Evolutionary conservation across 2,113 vertebrate genomes (phyloP).

Genomic region (Pithys albifrons): DNA sequence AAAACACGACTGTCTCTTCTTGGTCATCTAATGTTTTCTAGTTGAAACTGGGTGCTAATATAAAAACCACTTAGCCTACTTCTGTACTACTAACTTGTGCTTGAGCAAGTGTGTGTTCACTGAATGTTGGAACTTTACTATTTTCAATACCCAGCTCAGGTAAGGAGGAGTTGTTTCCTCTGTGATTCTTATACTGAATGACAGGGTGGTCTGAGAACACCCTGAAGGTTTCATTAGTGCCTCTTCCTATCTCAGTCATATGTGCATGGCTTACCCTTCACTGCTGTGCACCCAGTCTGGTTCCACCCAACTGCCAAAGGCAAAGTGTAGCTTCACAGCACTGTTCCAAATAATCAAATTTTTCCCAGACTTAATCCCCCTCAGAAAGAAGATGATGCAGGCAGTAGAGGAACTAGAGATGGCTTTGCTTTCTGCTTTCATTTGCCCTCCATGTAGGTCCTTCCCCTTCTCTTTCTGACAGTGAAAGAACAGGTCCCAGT

Average conservation of each 20-base stretch:
- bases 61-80: not conserved
- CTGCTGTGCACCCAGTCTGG: not conserved
- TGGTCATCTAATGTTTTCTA: not conserved
- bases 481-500: not conserved
- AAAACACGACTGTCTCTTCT: not conserved
- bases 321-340: not conserved
- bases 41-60: not conserved
- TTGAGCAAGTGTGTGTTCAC: not conserved
- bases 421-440: not conserved
- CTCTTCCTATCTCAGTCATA: slow-evolving; percentile 7
- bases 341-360: not conserved
- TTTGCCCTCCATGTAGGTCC: not conserved
- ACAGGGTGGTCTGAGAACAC: slow-evolving; percentile 50
- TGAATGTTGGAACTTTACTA: not conserved
- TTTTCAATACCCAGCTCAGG: not conserved
- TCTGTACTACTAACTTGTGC: not conserved
- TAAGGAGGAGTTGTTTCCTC: not conserved
- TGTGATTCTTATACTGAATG: slow-evolving; percentile 28
- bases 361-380: not conserved
- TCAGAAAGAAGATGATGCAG: not conserved
- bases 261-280: not conserved
- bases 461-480: not conserved
- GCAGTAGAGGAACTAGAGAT: not conserved
- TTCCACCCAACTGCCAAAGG: not conserved
- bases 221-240: not conserved